Conservation (phyloP, 2,888 invertebrate genomes). For the Amphipyra berbera region DNA sequence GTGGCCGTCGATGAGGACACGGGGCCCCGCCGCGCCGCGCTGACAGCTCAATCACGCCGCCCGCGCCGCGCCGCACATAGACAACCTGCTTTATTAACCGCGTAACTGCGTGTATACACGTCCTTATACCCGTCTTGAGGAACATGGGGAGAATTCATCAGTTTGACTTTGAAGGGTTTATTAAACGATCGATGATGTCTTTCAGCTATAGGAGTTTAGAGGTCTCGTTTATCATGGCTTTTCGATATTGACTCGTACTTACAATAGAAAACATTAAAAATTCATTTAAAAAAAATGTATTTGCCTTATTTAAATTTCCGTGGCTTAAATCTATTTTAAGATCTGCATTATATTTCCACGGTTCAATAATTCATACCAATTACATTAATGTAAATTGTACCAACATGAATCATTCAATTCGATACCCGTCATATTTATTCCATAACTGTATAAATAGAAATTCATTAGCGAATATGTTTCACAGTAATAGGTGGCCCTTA, state of each 20-base stretch:
- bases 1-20: constrained; percentile 12
- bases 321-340: too few relatives aligned
- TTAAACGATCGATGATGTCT: constrained; percentile 23
- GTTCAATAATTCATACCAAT: constrained; percentile 20
- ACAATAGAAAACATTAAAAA: too few relatives aligned
- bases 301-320: too few relatives aligned
- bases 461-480: constrained; percentile 55
- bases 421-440: constrained; percentile 40
- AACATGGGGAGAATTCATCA: constrained; percentile 7
- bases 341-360: too few relatives aligned
- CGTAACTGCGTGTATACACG: constrained; percentile 15
- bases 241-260: neutral
- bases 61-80: constrained; percentile 22
- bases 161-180: constrained; percentile 23
- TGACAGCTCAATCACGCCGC: constrained; percentile 53
- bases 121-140: constrained; percentile 14
- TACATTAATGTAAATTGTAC: constrained; percentile 20
- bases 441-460: constrained; percentile 47
- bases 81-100: constrained; percentile 42
- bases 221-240: neutral
- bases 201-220: neutral
- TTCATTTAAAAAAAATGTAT: too few relatives aligned
- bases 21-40: neutral
- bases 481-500: constrained; percentile 43
- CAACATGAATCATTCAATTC: constrained; percentile 48